phyloP scores from a whole-genome alignment of 2,797 vertebrate species.

The Pyrocephalus nanus region DNA sequence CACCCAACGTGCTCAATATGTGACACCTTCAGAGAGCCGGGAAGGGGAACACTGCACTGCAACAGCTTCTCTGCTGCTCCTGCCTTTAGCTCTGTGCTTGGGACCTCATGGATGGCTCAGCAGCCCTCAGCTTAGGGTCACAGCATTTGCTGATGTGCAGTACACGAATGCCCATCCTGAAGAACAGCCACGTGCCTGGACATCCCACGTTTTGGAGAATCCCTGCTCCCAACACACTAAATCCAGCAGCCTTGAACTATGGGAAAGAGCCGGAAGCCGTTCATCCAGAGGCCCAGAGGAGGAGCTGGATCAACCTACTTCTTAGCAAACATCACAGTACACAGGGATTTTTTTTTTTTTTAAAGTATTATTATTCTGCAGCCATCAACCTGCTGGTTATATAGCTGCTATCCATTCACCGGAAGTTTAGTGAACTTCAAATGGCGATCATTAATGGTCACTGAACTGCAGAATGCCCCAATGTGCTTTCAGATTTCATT shows the following conservation, averaged over 20 bases:
- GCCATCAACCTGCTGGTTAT: constrained; percentile 68
- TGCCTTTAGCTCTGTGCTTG: neutral
- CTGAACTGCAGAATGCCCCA: constrained; percentile 78
- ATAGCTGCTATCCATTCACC: constrained; percentile 70
- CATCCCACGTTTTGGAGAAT: neutral
- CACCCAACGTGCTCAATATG: neutral
- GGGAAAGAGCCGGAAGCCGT: neutral
- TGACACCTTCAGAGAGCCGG: neutral
- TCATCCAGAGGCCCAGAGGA: neutral
- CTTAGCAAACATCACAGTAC: constrained; percentile 16
- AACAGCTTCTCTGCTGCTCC: neutral
- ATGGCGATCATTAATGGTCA: constrained; percentile 81
- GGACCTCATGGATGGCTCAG: neutral
- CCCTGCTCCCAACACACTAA: neutral
- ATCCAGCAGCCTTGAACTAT: neutral
- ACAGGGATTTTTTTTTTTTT: neutral
- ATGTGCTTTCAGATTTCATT: constrained; percentile 79
- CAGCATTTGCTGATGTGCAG: neutral
- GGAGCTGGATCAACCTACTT: constrained; percentile 20
- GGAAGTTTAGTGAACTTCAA: constrained; percentile 83
- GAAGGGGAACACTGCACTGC: neutral
- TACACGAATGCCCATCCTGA: neutral
- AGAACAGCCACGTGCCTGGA: neutral
- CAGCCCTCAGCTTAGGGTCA: neutral
- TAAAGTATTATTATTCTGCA: constrained; percentile 28